Base-by-base conservation (phyloP, 2,113 vertebrate genomes). In the Desmodus rotundus region DNA sequence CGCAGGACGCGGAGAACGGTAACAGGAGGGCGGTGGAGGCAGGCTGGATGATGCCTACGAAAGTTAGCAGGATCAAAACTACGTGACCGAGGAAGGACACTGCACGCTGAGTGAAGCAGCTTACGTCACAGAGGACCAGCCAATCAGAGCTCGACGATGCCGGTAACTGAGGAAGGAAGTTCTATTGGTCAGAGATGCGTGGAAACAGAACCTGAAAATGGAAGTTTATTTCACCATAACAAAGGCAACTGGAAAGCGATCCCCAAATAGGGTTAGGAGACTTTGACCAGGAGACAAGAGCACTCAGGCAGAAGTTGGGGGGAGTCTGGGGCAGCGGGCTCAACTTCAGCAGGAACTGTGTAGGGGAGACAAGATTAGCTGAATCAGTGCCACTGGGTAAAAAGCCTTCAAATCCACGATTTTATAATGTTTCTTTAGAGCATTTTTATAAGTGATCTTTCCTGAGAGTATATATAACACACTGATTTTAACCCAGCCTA, bases 21-120 rank as follows among this genome's bases (percentile, higher is more conserved):
- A 63, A 26, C 1, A 10, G 2, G 2, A 33, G 72, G 19, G 43
- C 3, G 7, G 6, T 16, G 36, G 54, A 9, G 7, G n/a, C 41
- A 3, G 13, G 33, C 7, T 1, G 28, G 52, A 14, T 3, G 33
- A n/a, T 2, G n/a, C 7, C 28, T 31, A 43, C 19, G 33, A 12
- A 54, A 36, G 72, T 63, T 74, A 56, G 50, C 17, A 26, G 31
- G 61, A 70, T 36, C 33, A n/a, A n/a, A 15, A 61, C 81, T 41
- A 36, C 5, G 8, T 6, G 41, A 58, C 17, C 36, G 10, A 61
- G 56, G 26, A 54, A 45, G 2, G 6, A 70, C 54, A 36, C 10
- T 11, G 72, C 43, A n/a, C 17, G 56, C 15, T 50, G 24, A 76
- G 63, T 15, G 20, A 96, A 72, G n/a, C 31, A 16, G 28, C 47